Percentiles rank a stretch among this genome's conserved stretches.
phyloP scores from a whole-genome alignment of 1,140 invertebrate genomes.

The Camponotus vicinus region DNA sequence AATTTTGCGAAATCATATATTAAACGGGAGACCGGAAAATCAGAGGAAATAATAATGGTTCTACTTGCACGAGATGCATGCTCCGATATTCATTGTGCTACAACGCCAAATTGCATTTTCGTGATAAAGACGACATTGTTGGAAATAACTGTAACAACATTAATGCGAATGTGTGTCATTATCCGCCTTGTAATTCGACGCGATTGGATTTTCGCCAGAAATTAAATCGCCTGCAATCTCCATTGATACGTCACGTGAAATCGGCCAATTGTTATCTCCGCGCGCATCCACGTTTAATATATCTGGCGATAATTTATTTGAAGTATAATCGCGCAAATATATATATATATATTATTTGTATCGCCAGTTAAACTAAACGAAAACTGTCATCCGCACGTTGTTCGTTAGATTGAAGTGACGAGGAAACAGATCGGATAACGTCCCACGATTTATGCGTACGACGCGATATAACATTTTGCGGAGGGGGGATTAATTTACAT shows the following conservation, averaged over 20 bases:
- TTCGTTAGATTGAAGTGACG: conserved; percentile 45
- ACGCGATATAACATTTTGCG: conserved; percentile 5
- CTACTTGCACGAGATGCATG: conserved; percentile 12
- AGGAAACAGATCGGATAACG: conserved; percentile 61
- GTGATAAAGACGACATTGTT: conserved; percentile 38
- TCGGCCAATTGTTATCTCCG: conserved; percentile 34
- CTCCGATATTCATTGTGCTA: conserved; percentile 41
- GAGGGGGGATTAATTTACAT: conserved; percentile 67
- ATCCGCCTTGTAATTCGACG: conserved; percentile 28
- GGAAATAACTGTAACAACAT: conserved; percentile 39
- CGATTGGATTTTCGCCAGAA: conserved; percentile 51
- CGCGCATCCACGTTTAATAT: conserved; percentile 39
- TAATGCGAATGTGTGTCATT: conserved; percentile 35
- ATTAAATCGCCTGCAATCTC: conserved; percentile 50
- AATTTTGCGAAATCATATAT: conserved; percentile 55
- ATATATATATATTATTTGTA: conserved; percentile 38
- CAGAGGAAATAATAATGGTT: conserved; percentile 41
- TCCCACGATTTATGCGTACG: conserved; percentile 55
- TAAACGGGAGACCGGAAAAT: conserved; percentile 53
- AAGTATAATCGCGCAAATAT: neutral
- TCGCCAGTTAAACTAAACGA: conserved; percentile 43
- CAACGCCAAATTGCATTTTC: conserved; percentile 49
- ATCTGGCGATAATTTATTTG: conserved; percentile 53
- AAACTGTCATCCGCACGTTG: conserved; percentile 48
- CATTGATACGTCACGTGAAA: conserved; percentile 46